Base-by-base conservation (phyloP, 2,113 vertebrate species). In the Seriola rivoliana region DNA sequence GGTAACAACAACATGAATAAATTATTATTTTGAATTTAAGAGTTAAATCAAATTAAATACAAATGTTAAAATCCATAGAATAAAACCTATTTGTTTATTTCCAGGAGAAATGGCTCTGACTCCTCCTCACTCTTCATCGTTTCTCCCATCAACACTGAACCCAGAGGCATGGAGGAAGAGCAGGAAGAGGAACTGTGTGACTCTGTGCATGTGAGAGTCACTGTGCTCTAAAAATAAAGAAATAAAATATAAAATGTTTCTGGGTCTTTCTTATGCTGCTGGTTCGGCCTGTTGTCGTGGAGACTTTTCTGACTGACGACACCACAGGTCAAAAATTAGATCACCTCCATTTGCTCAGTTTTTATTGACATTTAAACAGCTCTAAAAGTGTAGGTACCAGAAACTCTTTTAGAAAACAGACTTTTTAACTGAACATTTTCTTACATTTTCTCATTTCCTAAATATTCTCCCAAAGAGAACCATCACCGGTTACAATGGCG, bases 51-150 rank as follows among this genome's bases (percentile, higher is more conserved):
- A 29, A 29, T 29, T 29, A 29, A 29, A 29, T 29, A 64, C 4
- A 44, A 42, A 76, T 58, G 34, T 1, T 34, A 38, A 68, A 58
- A 36, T 80, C 65, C 0, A 16, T 32, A 1, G 19, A 7, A 55
- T 76, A 68, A 75, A 25, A 7, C 0, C 40, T 50, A 12, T 78
- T 66, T 83, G 25, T 87, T 17, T 54, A 8, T 34, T 73, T 77
- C 40, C 60, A 88, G 68, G 64, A 50, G 25, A 60, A 74, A 21
- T 57, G 25, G 7, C 7, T 23, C 12, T 70, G 12, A 17, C 8
- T 14, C 29, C 48, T 57, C 73, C 8, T 21, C 14, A 34, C n/a
- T 21, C 32, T 69, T 19, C 17, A 4, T 50, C 13, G 2, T 29
- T 29, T 29, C 29, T 29, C 8, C 12, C 21, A 38, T 38, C 38